phyloP scores from a whole-genome alignment of 2,797 vertebrate genomes.

The Channallabes apus region DNA sequence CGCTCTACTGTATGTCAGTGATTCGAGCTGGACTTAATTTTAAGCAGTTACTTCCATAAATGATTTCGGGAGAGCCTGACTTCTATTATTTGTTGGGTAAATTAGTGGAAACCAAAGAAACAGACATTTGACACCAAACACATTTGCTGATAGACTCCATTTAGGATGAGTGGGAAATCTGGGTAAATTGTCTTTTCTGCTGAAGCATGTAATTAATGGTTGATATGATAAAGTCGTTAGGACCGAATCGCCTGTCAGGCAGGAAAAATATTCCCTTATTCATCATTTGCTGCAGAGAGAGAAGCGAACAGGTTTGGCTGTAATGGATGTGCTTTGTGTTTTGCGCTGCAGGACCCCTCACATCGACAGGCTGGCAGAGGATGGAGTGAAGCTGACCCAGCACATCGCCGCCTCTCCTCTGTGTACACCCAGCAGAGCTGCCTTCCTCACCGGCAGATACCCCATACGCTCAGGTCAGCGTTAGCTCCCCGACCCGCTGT shows the following conservation, averaged over 20 bases:
- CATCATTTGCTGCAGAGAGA: background rate
- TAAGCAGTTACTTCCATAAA: background rate
- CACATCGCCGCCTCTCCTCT: constrained; percentile 86
- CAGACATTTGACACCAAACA: background rate
- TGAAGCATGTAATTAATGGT: constrained; percentile 22
- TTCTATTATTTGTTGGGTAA: background rate
- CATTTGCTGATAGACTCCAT: background rate
- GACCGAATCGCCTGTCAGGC: constrained; percentile 9
- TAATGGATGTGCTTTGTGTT: constrained; percentile 46
- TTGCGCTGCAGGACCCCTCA: constrained; percentile 72
- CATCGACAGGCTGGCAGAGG: constrained; percentile 77
- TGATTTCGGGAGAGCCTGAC: background rate
- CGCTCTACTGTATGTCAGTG: background rate
- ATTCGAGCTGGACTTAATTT: background rate
- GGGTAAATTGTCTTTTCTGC: constrained; percentile 15
- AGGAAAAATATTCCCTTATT: background rate
- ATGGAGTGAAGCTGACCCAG: constrained; percentile 88
- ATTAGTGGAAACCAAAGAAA: background rate
- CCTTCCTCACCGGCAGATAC: constrained; percentile 91
- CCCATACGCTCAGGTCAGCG: constrained; percentile 83
- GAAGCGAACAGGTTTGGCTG: background rate
- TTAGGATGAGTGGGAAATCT: background rate
- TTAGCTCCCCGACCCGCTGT: background rate
- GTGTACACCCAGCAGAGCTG: constrained; percentile 89
- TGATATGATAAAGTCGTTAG: constrained; percentile 21